Evolutionary conservation across 2,888 invertebrate species (phyloP).

Genomic region (Ectemnius continuus): DNA sequence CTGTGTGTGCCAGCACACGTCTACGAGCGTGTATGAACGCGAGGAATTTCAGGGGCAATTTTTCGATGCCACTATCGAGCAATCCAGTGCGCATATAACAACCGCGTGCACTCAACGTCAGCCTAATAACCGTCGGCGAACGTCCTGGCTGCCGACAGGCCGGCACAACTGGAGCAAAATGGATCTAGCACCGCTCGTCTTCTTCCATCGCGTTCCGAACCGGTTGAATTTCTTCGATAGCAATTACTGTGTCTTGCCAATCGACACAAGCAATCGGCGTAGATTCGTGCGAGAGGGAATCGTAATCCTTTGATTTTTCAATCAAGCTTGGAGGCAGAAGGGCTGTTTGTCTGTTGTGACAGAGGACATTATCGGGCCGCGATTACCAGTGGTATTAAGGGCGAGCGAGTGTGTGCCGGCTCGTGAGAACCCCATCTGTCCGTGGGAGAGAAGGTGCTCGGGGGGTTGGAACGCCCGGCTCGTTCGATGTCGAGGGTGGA

Average conservation of each 20-base stretch:
- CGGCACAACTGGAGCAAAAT: slow-evolving; percentile 21
- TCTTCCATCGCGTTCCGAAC: neutral
- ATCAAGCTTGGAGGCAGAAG: slow-evolving; percentile 38
- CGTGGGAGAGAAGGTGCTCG: slow-evolving; percentile 38
- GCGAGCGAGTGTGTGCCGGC: slow-evolving; percentile 20
- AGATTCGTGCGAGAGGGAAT: slow-evolving; percentile 24
- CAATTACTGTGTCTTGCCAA: neutral
- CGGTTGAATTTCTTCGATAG: neutral
- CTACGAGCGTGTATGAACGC: too few relatives aligned
- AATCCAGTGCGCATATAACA: neutral
- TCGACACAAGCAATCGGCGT: neutral
- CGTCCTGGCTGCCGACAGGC: neutral
- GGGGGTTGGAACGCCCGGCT: slow-evolving; percentile 42
- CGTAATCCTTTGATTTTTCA: slow-evolving; percentile 58
- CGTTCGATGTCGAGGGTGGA: slow-evolving; percentile 69
- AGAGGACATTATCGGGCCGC: slow-evolving; percentile 64
- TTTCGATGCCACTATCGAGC: slow-evolving; percentile 11
- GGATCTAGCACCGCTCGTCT: neutral
- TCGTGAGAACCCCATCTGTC: slow-evolving; percentile 76
- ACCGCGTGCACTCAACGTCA: neutral
- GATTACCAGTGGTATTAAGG: slow-evolving; percentile 68
- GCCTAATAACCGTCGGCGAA: neutral
- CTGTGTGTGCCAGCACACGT: neutral
- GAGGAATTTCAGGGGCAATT: slow-evolving; percentile 28
- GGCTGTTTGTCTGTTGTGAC: slow-evolving; percentile 67